These are phyloP conservation scores for Erethizon dorsatum DNA, from an alignment of 2,797 vertebrate species.

Conservation along the genomic window DNA sequence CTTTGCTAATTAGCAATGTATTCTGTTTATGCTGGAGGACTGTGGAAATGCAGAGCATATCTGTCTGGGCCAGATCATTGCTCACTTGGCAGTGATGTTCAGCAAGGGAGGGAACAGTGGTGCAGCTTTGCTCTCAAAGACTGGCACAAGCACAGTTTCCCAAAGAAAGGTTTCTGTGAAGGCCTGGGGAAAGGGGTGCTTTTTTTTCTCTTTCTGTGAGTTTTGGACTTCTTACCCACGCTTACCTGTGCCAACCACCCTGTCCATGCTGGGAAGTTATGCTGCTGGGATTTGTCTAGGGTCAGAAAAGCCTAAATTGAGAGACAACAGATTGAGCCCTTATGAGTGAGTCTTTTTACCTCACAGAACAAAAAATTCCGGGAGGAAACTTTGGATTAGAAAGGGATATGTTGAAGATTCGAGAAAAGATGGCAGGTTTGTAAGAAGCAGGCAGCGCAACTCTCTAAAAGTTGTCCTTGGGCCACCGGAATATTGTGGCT, in stretches of 20 bases:
- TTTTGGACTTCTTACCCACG: conserved; percentile 52
- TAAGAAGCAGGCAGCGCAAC: too few relatives aligned
- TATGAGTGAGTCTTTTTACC: not conserved
- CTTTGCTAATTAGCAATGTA: not conserved
- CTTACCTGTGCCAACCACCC: not conserved
- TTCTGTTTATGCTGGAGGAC: conserved; percentile 74
- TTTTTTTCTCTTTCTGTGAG: conserved; percentile 40
- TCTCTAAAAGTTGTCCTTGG: too few relatives aligned
- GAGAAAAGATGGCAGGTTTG: too few relatives aligned
- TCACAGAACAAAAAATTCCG: not conserved
- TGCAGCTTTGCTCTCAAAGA: not conserved
- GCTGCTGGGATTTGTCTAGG: not conserved
- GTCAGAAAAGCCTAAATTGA: not conserved
- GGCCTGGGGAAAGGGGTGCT: not conserved
- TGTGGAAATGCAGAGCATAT: conserved; percentile 69
- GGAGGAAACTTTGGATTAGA: conserved; percentile 29
- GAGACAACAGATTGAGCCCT: not conserved
- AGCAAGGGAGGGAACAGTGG: conserved; percentile 3
- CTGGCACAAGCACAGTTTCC: conserved; percentile 63
- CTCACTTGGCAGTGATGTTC: conserved; percentile 23
- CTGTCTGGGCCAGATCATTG: conserved; percentile 16
- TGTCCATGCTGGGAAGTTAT: not conserved
- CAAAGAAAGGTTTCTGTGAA: conserved; percentile 51
- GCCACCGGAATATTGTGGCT: too few relatives aligned
- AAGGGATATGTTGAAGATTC: not conserved